Evolutionary conservation across 2,888 invertebrate genomes (phyloP).

Genomic region (Phytoseiulus persimilis): DNA sequence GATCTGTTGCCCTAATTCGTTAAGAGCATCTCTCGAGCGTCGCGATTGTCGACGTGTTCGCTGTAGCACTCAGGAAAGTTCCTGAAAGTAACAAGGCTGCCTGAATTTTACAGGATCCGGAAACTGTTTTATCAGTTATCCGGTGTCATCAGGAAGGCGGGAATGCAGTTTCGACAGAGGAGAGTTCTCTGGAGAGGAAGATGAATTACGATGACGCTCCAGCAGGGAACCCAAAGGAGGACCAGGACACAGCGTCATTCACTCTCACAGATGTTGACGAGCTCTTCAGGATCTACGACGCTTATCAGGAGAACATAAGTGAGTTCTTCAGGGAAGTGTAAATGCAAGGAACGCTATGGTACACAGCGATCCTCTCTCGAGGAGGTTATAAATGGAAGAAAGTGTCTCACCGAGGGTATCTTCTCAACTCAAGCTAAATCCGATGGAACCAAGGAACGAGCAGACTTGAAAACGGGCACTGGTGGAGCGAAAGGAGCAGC

Average conservation of each 20-base stretch:
- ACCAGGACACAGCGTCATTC: background rate
- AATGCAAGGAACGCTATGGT: too few species aligned
- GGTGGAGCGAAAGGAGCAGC: background rate
- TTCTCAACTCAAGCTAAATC: too few species aligned
- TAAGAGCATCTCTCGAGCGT: too few species aligned
- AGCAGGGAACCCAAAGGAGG: background rate
- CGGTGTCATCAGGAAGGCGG: background rate
- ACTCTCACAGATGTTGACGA: background rate
- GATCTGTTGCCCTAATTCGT: too few species aligned
- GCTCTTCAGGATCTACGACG: background rate
- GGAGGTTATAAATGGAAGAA: too few species aligned
- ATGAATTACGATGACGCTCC: background rate
- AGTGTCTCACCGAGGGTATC: too few species aligned
- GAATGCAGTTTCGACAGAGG: background rate
- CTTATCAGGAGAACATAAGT: background rate
- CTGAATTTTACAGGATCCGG: background rate
- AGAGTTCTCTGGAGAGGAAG: background rate
- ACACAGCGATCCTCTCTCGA: too few species aligned
- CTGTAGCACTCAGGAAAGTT: too few species aligned
- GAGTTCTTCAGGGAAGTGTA: background rate
- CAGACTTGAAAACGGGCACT: background rate
- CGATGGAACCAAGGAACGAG: too few species aligned
- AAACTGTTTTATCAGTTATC: background rate
- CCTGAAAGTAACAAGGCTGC: background rate
- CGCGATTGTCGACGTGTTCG: too few species aligned